These are phyloP conservation scores for Seriola aureovittata DNA, from an alignment of 2,113 vertebrate genomes.

Conservation along the genomic window DNA sequence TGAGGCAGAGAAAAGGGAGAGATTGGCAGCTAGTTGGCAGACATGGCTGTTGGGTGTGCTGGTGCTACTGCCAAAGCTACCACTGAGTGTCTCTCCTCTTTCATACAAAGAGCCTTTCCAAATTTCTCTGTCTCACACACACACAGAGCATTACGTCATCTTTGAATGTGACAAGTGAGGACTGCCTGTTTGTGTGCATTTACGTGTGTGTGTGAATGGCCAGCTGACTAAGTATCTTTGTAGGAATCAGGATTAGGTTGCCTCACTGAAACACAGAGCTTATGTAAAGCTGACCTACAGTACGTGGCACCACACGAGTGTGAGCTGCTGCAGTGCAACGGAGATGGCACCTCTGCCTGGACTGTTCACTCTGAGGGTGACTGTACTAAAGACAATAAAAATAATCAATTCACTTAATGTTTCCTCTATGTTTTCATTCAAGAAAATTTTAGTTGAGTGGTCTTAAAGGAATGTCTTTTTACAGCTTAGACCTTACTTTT, in stretches of 20 bases:
- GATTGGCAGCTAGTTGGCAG: conserved; percentile 62
- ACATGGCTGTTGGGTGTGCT: conserved; percentile 45
- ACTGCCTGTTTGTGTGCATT: conserved; percentile 6
- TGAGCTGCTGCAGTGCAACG: conserved; percentile 18
- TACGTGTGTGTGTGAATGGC: background rate
- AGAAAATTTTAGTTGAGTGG: background rate
- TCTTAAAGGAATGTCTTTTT: background rate
- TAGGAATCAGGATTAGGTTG: conserved; percentile 64
- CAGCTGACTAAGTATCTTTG: conserved; percentile 51
- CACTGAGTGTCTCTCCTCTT: conserved; percentile 42
- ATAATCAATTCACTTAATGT: background rate
- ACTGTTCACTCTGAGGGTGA: background rate
- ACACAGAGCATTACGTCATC: conserved; percentile 42
- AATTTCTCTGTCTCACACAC: conserved; percentile 21
- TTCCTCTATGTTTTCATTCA: background rate
- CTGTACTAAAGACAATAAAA: background rate
- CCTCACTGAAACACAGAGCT: conserved; percentile 53
- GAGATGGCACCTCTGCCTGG: background rate
- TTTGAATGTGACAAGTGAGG: conserved; percentile 38
- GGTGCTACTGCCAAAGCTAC: conserved; percentile 52
- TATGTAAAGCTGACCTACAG: conserved; percentile 62
- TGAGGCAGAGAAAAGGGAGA: conserved; percentile 2
- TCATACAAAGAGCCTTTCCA: conserved; percentile 41
- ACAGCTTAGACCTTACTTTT: background rate
- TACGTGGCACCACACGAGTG: background rate